Evolutionary conservation across 2,888 invertebrate genomes (phyloP).

Genomic region (Sceliomorpha sp.): DNA sequence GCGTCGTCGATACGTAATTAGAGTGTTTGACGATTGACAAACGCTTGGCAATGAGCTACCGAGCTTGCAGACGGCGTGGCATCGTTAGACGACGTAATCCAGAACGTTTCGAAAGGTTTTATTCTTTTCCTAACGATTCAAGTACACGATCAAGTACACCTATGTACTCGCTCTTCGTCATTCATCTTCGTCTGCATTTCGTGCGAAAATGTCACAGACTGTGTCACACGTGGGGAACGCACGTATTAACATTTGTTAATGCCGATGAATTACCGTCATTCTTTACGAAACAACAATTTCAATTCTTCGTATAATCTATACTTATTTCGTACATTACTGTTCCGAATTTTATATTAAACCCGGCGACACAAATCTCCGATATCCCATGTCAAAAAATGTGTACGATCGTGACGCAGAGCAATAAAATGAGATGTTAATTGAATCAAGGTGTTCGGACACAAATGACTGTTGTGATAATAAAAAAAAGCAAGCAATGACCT

Average conservation of each 20-base stretch:
- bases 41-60: slow-evolving; percentile 52
- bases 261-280: too few relatives aligned
- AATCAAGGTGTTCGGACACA: neutral
- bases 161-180: slow-evolving; percentile 24
- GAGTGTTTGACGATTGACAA: slow-evolving; percentile 49
- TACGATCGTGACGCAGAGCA: too few relatives aligned
- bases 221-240: too few relatives aligned
- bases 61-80: slow-evolving; percentile 67
- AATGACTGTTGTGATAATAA: neutral
- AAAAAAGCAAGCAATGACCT: neutral
- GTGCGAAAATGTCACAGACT: neutral
- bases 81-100: slow-evolving; percentile 51
- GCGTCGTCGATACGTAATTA: slow-evolving; percentile 34
- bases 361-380: too few relatives aligned
- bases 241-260: too few relatives aligned
- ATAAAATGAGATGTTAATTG: neutral
- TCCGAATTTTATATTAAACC: too few relatives aligned
- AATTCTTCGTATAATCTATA: too few relatives aligned
- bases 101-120: slow-evolving; percentile 21
- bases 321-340: too few relatives aligned
- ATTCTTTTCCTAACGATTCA: slow-evolving; percentile 31
- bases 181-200: neutral
- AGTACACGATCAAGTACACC: slow-evolving; percentile 9
- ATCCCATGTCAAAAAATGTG: too few relatives aligned
- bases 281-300: too few relatives aligned